Conservation (phyloP, 2,888 invertebrate genomes). For the Drosophila quinaria region DNA sequence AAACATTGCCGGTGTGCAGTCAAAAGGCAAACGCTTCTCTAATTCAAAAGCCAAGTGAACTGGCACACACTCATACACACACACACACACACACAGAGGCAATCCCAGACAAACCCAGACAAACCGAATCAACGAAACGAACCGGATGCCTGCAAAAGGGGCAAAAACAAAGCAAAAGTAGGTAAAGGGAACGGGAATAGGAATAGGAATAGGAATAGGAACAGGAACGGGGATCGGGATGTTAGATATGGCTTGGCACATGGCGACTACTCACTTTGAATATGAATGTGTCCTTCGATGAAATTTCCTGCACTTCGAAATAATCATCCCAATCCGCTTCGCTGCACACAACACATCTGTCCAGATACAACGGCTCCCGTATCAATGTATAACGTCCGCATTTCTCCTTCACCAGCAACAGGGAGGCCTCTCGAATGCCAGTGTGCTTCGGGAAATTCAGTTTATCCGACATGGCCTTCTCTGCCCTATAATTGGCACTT, state of each 20-base stretch:
- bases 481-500: slow-evolving; percentile 89
- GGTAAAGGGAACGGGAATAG: background rate
- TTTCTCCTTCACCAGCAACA: slow-evolving; percentile 95
- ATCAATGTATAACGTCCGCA: slow-evolving; percentile 94
- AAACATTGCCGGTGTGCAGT: slow-evolving; percentile 77
- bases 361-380: slow-evolving; percentile 95
- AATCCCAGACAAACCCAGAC: slow-evolving; percentile 17
- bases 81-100: slow-evolving; percentile 6
- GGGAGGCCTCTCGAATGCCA: slow-evolving; percentile 94
- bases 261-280: slow-evolving; percentile 91
- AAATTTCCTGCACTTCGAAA: slow-evolving; percentile 97
- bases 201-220: background rate
- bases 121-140: slow-evolving; percentile 38
- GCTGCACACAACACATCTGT: slow-evolving; percentile 94
- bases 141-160: slow-evolving; percentile 37
- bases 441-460: slow-evolving; percentile 90
- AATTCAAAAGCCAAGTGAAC: slow-evolving; percentile 78
- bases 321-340: slow-evolving; percentile 97
- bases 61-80: slow-evolving; percentile 45
- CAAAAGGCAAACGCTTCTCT: slow-evolving; percentile 74
- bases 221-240: background rate
- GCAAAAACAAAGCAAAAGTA: slow-evolving; percentile 39
- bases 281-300: slow-evolving; percentile 96
- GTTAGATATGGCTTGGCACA: slow-evolving; percentile 15
- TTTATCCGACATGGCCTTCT: slow-evolving; percentile 88